Evolutionary conservation across 2,113 vertebrate genomes (phyloP).

Genomic region (Ageneiosus marmoratus): DNA sequence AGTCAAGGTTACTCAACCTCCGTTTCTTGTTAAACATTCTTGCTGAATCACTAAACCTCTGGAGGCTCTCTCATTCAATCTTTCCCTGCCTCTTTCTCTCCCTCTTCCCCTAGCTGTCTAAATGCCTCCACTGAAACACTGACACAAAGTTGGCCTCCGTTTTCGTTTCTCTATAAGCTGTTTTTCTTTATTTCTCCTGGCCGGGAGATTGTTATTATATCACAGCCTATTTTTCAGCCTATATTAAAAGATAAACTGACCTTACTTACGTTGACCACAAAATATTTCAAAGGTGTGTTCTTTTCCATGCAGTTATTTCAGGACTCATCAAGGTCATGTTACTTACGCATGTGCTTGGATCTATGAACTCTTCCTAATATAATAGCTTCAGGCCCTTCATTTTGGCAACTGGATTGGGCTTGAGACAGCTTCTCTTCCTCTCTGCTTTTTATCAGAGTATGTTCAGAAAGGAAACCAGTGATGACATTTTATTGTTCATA

Average conservation of each 20-base stretch:
- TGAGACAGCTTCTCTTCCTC: constrained; percentile 25
- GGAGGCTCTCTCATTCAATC: constrained; percentile 60
- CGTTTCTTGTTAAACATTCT: constrained; percentile 78
- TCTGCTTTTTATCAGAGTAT: constrained; percentile 61
- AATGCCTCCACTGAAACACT: neutral
- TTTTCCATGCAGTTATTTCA: constrained; percentile 27
- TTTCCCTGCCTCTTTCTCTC: neutral
- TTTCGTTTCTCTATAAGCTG: neutral
- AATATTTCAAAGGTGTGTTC: constrained; percentile 18
- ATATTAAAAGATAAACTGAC: constrained; percentile 2
- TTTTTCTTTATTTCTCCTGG: neutral
- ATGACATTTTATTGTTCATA: constrained; percentile 71
- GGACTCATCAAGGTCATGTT: constrained; percentile 33
- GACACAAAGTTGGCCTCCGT: constrained; percentile 10
- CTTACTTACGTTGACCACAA: constrained; percentile 9
- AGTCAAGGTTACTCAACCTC: constrained; percentile 70
- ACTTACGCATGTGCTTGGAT: neutral
- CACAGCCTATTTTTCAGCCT: neutral
- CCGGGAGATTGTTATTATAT: constrained; percentile 1
- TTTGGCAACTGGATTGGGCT: constrained; percentile 65
- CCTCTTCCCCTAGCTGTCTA: constrained; percentile 7
- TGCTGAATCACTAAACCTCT: constrained; percentile 81
- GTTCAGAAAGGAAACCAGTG: constrained; percentile 61
- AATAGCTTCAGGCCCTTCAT: constrained; percentile 64
- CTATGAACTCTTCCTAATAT: constrained; percentile 37